Conservation (phyloP, 92 coral and sea anemone species). For the Phenganax marumi region DNA sequence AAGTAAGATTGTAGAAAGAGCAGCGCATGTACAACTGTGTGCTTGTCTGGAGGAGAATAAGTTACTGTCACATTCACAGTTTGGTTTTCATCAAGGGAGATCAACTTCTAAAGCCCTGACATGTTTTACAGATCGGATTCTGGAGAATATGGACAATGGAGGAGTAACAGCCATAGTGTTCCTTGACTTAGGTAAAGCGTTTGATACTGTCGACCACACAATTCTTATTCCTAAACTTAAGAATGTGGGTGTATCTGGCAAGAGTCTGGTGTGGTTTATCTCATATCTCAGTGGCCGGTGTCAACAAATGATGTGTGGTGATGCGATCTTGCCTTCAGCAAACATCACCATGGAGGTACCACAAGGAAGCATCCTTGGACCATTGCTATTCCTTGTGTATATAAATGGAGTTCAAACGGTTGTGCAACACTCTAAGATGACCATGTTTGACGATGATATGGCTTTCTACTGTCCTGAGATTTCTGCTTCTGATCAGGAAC, state of each 20-base stretch:
- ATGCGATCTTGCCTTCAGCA: conserved; percentile 32
- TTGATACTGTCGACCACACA: conserved; percentile 49
- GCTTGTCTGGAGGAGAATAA: conserved; percentile 27
- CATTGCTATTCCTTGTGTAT: conserved; percentile 34
- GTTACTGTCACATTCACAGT: conserved; percentile 48
- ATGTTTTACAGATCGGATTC: conserved; percentile 45
- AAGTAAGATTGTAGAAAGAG: conserved; percentile 39
- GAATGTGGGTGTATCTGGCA: conserved; percentile 51
- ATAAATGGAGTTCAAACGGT: conserved; percentile 42
- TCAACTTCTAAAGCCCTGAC: conserved; percentile 47
- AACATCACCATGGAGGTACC: conserved; percentile 38
- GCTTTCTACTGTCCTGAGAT: conserved; percentile 46
- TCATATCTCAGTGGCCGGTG: conserved; percentile 39
- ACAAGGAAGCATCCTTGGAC: conserved; percentile 53
- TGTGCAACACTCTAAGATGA: conserved; percentile 45
- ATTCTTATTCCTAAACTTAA: conserved; percentile 46
- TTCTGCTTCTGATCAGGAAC: conserved; percentile 37
- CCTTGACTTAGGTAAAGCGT: conserved; percentile 47
- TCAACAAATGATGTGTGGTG: conserved; percentile 45
- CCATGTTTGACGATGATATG: conserved; percentile 56
- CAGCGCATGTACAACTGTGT: conserved; percentile 26
- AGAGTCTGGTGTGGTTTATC: conserved; percentile 41
- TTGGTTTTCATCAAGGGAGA: conserved; percentile 48
- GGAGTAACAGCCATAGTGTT: conserved; percentile 51
- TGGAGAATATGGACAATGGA: conserved; percentile 49